These are phyloP conservation scores for Zoroaster sp. DNA, from an alignment of 53 echinoderm and acorn worm genomes.

Conservation along the genomic window DNA sequence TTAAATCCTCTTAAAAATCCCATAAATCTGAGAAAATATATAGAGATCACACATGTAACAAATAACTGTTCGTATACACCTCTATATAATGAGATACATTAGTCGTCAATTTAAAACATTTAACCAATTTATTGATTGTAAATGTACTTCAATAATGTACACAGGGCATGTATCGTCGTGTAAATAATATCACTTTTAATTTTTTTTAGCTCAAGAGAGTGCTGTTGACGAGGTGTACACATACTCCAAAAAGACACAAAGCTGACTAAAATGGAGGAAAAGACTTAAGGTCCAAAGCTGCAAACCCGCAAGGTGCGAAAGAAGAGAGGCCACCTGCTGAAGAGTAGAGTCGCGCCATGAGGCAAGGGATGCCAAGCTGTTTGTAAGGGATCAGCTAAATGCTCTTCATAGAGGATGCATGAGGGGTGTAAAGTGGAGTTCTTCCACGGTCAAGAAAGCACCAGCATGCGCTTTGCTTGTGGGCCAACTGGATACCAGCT, in stretches of 20 bases:
- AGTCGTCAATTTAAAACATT: no score
- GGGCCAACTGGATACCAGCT: slow-evolving; percentile 26
- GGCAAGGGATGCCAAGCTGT: background rate
- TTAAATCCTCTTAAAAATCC: no score
- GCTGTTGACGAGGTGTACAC: background rate
- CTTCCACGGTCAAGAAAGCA: slow-evolving; percentile 3
- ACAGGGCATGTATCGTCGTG: no score
- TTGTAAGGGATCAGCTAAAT: background rate
- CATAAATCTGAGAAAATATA: no score
- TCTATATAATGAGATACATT: no score
- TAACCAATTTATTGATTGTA: no score
- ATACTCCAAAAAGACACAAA: background rate
- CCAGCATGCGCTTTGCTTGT: slow-evolving; percentile 36
- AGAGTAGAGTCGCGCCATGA: slow-evolving; percentile 16
- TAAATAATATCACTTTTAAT: background rate
- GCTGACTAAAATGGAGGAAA: background rate
- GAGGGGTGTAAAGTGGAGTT: slow-evolving; percentile 25
- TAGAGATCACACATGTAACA: no score
- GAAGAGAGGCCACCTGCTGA: background rate
- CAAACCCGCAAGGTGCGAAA: background rate
- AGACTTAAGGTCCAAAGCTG: background rate
- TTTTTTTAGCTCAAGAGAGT: slow-evolving; percentile 1
- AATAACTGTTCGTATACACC: no score
- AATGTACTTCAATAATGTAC: no score
- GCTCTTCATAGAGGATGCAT: background rate